Conservation (phyloP, 2,888 invertebrate genomes). For the Temnothorax ravouxi region DNA sequence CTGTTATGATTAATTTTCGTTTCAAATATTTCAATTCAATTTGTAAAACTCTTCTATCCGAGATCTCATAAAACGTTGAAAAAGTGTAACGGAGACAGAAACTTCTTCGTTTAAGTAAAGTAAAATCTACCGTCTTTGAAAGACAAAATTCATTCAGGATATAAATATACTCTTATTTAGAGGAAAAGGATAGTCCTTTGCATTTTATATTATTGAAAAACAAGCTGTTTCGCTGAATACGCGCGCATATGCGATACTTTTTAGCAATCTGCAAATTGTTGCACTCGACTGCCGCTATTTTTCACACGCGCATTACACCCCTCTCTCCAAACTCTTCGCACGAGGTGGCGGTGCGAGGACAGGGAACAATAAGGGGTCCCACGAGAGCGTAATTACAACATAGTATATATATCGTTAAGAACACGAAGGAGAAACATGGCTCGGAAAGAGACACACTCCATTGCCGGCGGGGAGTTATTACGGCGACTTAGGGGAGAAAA, state of each 20-base stretch:
- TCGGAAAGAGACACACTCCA: constrained; percentile 58
- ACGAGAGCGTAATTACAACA: constrained; percentile 54
- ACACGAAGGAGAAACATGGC: constrained; percentile 14
- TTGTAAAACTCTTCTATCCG: background rate
- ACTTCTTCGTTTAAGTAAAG: background rate
- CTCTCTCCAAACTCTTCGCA: background rate
- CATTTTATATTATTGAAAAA: background rate
- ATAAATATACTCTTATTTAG: background rate
- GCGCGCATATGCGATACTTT: background rate
- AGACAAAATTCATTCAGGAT: background rate
- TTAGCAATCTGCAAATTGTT: constrained; percentile 41
- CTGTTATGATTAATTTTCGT: background rate
- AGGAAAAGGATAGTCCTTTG: background rate
- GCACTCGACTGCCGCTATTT: constrained; percentile 28
- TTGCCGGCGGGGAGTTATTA: constrained; percentile 67
- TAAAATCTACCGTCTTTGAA: background rate
- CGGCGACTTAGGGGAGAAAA: constrained; percentile 61
- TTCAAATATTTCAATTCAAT: background rate
- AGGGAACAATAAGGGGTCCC: constrained; percentile 3
- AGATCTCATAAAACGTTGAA: background rate
- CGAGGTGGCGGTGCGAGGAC: background rate
- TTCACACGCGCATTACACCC: constrained; percentile 32
- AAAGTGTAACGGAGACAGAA: background rate
- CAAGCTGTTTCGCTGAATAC: background rate
- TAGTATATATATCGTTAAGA: constrained; percentile 61